These are phyloP conservation scores for Eledona agricola DNA, from an alignment of 2,888 invertebrate species.

Conservation along the genomic window DNA sequence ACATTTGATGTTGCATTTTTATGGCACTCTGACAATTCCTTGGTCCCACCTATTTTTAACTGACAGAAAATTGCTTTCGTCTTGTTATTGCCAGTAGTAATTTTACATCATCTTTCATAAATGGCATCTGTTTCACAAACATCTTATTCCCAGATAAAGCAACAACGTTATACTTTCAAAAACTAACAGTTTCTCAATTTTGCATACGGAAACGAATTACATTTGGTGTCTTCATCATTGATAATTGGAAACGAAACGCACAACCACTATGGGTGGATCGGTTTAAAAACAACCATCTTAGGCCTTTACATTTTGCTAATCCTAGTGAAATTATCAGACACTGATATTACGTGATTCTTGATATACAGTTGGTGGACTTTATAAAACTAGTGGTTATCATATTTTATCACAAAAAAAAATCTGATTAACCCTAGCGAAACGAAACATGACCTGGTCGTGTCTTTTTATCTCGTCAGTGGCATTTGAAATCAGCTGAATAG, in stretches of 20 bases:
- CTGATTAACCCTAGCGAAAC: conserved; percentile 8
- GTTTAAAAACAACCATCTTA: conserved; percentile 25
- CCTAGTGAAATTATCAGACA: conserved; percentile 1
- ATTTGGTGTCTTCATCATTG: not conserved
- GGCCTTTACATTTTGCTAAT: conserved; percentile 19
- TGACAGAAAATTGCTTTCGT: no score
- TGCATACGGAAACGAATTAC: not conserved
- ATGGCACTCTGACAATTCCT: conserved; percentile 44
- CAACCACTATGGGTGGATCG: conserved; percentile 31
- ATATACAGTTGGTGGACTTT: conserved; percentile 3
- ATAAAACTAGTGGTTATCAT: conserved; percentile 5
- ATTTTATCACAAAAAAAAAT: conserved; percentile 1
- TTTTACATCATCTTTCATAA: not conserved
- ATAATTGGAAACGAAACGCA: conserved; percentile 15
- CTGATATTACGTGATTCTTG: conserved; percentile 1
- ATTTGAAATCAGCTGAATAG: conserved; percentile 55
- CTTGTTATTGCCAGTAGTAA: no score
- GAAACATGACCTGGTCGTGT: not conserved
- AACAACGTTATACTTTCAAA: not conserved
- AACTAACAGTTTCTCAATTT: no score
- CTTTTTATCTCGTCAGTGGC: not conserved
- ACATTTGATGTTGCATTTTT: not conserved
- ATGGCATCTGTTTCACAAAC: no score
- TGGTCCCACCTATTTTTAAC: conserved; percentile 50
- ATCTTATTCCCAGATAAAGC: no score